A percentile compares a stretch with the other conserved stretches of the same genome.
Conservation (phyloP, 2,888 invertebrate species). For the Volucella inanis region DNA sequence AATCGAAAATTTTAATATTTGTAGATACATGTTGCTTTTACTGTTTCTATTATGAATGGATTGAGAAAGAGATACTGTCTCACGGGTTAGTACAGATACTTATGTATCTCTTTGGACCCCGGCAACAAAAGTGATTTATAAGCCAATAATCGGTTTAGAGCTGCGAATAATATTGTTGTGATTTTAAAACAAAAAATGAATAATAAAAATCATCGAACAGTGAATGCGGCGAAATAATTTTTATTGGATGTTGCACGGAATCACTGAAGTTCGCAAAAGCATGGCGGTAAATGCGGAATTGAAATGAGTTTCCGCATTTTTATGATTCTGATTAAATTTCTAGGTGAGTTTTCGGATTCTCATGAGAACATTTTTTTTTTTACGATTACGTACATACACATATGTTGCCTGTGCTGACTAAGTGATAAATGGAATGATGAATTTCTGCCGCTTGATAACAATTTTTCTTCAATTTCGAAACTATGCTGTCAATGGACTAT, state of each 20-base stretch:
- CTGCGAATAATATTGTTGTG: conserved; percentile 70
- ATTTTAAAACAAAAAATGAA: conserved; percentile 38
- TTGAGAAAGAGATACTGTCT: conserved; percentile 60
- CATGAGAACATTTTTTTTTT: not conserved
- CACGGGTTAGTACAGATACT: conserved; percentile 54
- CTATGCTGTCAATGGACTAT: too few species aligned
- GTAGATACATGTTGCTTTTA: conserved; percentile 58
- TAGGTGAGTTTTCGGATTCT: conserved; percentile 14
- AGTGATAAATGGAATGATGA: too few species aligned
- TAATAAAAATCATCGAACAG: not conserved
- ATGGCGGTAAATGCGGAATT: conserved; percentile 38
- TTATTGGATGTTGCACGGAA: conserved; percentile 66
- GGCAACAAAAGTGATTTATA: conserved; percentile 69
- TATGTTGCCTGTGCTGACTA: too few species aligned
- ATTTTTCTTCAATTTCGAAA: too few species aligned
- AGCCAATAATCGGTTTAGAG: conserved; percentile 73
- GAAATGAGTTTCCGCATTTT: conserved; percentile 40
- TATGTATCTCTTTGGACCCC: conserved; percentile 53
- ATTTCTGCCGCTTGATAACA: too few species aligned
- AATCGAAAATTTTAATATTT: conserved; percentile 40
- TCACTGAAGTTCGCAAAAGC: conserved; percentile 56
- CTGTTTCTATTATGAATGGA: conserved; percentile 41
- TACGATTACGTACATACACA: too few species aligned
- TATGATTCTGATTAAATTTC: conserved; percentile 36
- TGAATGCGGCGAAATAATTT: conserved; percentile 49